These are phyloP conservation scores for Anguilla pacifica DNA, from an alignment of 2,797 vertebrate genomes.

Conservation along the genomic window DNA sequence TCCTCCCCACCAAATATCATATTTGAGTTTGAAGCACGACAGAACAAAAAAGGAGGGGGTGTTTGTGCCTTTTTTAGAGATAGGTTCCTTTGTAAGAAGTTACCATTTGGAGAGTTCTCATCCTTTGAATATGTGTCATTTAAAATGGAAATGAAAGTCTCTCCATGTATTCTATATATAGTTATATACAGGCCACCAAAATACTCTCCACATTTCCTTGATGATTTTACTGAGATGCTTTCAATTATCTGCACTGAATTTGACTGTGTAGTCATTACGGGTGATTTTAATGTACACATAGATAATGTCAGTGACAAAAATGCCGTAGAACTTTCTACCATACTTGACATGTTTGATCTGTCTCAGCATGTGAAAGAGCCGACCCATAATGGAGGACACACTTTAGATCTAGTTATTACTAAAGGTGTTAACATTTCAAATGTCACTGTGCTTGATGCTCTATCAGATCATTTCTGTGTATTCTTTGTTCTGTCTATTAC, in stretches of 20 bases:
- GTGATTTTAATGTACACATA: neutral
- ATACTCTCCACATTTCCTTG: neutral
- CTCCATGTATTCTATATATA: neutral
- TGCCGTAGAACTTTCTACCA: neutral
- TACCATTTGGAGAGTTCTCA: no score
- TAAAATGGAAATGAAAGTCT: neutral
- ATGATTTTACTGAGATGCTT: neutral
- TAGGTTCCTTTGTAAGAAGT: neutral
- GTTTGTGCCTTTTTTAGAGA: neutral
- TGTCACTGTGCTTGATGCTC: neutral
- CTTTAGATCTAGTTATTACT: neutral
- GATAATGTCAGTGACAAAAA: neutral
- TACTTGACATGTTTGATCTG: neutral
- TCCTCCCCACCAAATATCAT: neutral
- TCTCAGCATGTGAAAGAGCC: neutral
- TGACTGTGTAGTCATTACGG: neutral
- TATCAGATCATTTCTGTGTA: neutral
- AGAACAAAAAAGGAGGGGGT: neutral
- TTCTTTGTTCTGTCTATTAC: no score
- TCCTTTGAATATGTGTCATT: neutral
- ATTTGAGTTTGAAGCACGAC: neutral
- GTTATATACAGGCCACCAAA: conserved; percentile 4
- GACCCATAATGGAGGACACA: neutral
- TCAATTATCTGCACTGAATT: neutral
- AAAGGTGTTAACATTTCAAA: neutral